Base-by-base conservation (phyloP, 2,797 vertebrate genomes). In the Propithecus deckenii region DNA sequence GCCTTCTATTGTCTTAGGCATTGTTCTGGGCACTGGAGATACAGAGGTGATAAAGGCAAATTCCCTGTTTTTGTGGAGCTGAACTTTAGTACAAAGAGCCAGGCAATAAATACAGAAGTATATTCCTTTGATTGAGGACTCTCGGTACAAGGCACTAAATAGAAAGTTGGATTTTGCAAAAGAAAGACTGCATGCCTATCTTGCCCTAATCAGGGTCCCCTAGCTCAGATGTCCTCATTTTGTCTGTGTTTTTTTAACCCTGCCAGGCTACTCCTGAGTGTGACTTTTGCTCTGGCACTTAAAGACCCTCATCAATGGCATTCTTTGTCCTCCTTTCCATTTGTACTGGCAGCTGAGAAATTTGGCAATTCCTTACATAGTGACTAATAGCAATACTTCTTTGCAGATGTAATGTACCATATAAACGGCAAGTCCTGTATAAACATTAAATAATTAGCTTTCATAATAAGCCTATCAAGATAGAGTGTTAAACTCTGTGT, bases 301-400 rank as follows among this genome's bases (percentile, higher is more conserved):
- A 63, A 78, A 92, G 81, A 61, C 32, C 86, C 57, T 93, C 74
- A 12, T 97, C 94, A 97, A 96, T 97, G 96, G 95, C 88, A 97
- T 97, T 93, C 97, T 97, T 98, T 97, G 97, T 97, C 93, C 38
- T 95, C 72, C 23, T 91, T 97, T 80, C 50, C 93, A 90, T 91
- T 96, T 97, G 93, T 88, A 96, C 96, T 65, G 89, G 95, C 97
- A 97, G 96, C 97, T 98, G 96, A 98, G 94, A 97, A 97, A 92
- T 95, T 96, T 98, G 97, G 97, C 98, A 97, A 83, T 97, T 96
- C 91, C 90, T 94, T 86, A 69, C 89, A 25, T 35, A 91, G 94
- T 98, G 98, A 98, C 97, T 98, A 98, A 98, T 89, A 92, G 93
- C 80, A 97, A 97, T 97, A 98, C 88, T 97, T 97, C 94, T 97